Evolutionary conservation across 2,797 vertebrate genomes (phyloP).

Genomic region (Hemitrygon akajei): DNA sequence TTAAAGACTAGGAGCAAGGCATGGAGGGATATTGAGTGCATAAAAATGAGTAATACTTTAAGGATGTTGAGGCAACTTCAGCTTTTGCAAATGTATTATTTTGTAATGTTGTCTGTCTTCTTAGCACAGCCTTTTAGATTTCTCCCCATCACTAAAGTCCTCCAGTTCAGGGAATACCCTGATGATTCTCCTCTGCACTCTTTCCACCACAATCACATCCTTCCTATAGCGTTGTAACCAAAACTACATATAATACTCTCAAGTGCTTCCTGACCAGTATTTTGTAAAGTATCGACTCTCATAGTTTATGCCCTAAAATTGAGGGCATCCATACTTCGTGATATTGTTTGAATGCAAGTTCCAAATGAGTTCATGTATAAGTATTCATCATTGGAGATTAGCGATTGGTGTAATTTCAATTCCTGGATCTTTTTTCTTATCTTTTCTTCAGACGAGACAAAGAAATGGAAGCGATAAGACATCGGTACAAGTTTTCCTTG

Average conservation of each 20-base stretch:
- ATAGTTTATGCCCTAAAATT: too few relatives aligned
- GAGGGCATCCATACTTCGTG: too few relatives aligned
- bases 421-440: neutral
- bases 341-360: neutral
- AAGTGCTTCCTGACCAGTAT: too few relatives aligned
- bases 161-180: too few relatives aligned
- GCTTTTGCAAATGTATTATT: neutral
- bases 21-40: neutral
- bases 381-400: neutral
- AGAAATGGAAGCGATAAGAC: neutral
- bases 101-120: neutral
- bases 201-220: too few relatives aligned
- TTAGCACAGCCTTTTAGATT: too few relatives aligned
- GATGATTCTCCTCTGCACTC: too few relatives aligned
- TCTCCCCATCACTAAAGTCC: too few relatives aligned
- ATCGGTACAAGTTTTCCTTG: neutral
- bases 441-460: conserved; percentile 13
- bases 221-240: too few relatives aligned
- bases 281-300: too few relatives aligned
- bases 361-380: neutral
- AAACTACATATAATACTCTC: too few relatives aligned
- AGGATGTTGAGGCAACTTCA: neutral
- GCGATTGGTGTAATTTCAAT: neutral
- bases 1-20: neutral
- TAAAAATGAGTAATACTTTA: neutral